Conservation (phyloP, 2,113 vertebrate genomes). For the Morone chrysops region DNA sequence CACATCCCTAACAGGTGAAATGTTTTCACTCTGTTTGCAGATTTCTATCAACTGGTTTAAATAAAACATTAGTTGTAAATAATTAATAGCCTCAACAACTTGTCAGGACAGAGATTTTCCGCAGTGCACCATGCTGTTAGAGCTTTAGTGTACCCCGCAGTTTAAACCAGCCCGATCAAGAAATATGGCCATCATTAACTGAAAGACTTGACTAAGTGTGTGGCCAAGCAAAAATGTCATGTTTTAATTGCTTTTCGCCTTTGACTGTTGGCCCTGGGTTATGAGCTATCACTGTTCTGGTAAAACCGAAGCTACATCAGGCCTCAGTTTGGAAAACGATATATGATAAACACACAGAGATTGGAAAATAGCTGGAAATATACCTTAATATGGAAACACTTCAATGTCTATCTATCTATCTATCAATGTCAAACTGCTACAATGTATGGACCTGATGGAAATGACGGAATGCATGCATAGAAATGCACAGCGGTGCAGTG, state of each 20-base stretch:
- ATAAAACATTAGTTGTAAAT: conserved; percentile 5
- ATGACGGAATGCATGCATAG: background rate
- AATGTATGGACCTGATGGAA: background rate
- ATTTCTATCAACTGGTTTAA: background rate
- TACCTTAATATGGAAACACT: background rate
- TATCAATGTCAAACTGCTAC: background rate
- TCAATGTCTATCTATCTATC: no score
- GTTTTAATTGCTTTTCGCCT: conserved; percentile 5
- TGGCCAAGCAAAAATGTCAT: background rate
- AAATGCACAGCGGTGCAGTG: background rate
- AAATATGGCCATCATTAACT: conserved; percentile 26
- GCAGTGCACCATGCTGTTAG: no score
- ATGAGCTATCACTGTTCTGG: background rate
- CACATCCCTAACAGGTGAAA: no score
- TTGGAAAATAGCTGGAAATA: background rate
- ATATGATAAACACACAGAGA: background rate
- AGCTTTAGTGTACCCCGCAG: background rate
- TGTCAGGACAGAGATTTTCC: background rate
- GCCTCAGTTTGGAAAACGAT: background rate
- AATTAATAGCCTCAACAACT: background rate
- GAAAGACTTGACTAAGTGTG: conserved; percentile 7
- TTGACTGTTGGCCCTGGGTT: background rate
- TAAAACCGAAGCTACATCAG: background rate
- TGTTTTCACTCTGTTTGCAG: background rate
- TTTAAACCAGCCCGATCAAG: background rate